Evolutionary conservation across 2,113 vertebrate genomes (phyloP).

Genomic region (Ginglymostoma cirratum): DNA sequence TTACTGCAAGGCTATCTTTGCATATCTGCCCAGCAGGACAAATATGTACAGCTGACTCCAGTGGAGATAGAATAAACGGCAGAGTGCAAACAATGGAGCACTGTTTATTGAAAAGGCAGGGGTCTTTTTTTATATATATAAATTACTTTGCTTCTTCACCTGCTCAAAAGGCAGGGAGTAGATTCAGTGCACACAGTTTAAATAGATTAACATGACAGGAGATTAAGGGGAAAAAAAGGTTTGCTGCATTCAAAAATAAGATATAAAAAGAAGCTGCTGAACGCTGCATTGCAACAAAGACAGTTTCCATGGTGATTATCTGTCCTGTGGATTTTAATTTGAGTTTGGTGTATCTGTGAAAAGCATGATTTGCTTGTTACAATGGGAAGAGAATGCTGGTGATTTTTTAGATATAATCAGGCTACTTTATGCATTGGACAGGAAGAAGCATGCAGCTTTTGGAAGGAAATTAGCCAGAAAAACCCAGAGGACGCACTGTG

Average conservation of each 20-base stretch:
- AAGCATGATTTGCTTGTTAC: not conserved
- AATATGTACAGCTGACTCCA: not conserved
- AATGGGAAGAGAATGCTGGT: not conserved
- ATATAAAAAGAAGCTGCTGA: not conserved
- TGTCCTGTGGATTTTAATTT: constrained; percentile 28
- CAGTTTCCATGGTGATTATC: constrained; percentile 19
- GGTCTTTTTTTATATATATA: not conserved
- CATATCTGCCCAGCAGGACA: not conserved
- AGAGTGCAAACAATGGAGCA: constrained; percentile 15
- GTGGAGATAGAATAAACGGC: not conserved
- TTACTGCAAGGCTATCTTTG: not conserved
- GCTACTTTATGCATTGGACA: not conserved
- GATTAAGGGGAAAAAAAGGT: not conserved
- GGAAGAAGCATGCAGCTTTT: not conserved
- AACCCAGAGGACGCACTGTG: not conserved
- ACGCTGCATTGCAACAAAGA: constrained; percentile 5
- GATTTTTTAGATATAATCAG: constrained; percentile 14
- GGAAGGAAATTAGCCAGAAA: not conserved
- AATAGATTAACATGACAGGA: constrained; percentile 30
- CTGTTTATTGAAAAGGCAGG: not conserved
- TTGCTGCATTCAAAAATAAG: not conserved
- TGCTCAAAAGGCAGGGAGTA: not conserved
- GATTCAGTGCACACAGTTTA: not conserved
- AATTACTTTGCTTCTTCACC: not conserved
- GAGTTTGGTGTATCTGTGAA: constrained; percentile 14